Conservation (phyloP, 2,113 vertebrate species). For the Ophthalmolycus amberensis region DNA sequence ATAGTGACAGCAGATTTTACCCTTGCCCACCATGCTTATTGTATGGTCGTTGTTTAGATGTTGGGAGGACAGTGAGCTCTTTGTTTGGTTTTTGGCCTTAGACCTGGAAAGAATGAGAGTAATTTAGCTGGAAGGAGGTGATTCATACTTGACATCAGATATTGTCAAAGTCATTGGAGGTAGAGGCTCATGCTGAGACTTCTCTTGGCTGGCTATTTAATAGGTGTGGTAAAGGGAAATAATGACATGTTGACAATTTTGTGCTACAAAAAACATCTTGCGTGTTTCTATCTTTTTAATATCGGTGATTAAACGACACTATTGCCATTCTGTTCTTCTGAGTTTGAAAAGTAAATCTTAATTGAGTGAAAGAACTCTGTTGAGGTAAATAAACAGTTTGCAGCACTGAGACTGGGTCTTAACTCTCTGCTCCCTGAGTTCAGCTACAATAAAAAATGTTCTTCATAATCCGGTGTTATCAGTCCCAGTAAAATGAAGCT, state of each 20-base stretch:
- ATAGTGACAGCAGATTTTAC: conserved; percentile 23
- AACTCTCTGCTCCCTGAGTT: neutral
- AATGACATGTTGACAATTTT: conserved; percentile 13
- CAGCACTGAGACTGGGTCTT: neutral
- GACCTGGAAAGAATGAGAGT: conserved; percentile 57
- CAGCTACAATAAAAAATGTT: neutral
- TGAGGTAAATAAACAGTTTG: neutral
- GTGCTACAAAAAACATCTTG: neutral
- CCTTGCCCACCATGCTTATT: conserved; percentile 2
- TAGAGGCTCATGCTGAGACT: conserved; percentile 20
- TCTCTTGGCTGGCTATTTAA: conserved; percentile 22
- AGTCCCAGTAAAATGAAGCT: conserved; percentile 16
- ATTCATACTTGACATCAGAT: conserved; percentile 45
- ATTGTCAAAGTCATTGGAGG: conserved; percentile 20
- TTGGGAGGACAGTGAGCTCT: conserved; percentile 48
- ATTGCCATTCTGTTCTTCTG: neutral
- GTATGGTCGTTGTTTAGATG: conserved; percentile 48
- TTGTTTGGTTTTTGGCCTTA: conserved; percentile 63
- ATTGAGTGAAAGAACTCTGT: neutral
- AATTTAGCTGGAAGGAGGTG: conserved; percentile 40
- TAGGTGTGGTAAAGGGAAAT: neutral
- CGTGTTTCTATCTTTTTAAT: neutral
- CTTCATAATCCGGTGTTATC: neutral
- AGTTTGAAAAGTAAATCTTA: neutral
- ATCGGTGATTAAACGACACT: neutral